Base-by-base conservation (phyloP, 2,113 vertebrate species). In the Sceloporus tristichus region DNA sequence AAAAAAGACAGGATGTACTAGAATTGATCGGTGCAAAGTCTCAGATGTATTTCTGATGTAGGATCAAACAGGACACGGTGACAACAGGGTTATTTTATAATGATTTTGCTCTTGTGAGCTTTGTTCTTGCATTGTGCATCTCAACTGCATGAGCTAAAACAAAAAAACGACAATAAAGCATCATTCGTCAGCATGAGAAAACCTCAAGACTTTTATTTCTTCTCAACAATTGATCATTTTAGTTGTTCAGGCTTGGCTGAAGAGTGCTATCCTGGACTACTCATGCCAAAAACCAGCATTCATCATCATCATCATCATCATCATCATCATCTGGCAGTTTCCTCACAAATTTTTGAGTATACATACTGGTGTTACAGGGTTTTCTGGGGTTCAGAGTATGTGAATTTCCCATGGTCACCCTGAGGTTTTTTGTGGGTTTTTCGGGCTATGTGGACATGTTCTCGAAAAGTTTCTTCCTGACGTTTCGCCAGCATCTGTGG, bases 1-100 rank as follows among this genome's bases (percentile, higher is more conserved):
- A n/a, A 38, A 86, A 29, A 65, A 65, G 34, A 29, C 10, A 40
- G 78, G 87, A 79, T 87, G 92, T 94, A 91, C 23, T 73, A 79
- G 54, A 92, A 94, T 92, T 80, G 42, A 94, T 83, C 81, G 74
- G 65, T 89, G 76, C 23, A 88, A 62, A 92, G 4, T 88, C 42
- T 27, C 27, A 89, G 42, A 66, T 73, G 4, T 80, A 87, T 91
- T 19, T 14, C 54, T 88, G 18, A 85, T 13, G 82, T n/a, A 53
- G 14, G 65, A 93, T 80, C 27, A 76, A 92, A 82, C 65, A 91
- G 53, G 10, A 89, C 81, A 90, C 48, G 21, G 3, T 65, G 90
- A 87, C 34, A 76, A 78, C 25, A 80, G 83, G 86, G 11, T 79
- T 84, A 83, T 13, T 73, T 84, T 53, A 79, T 0, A 89, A 48